Evolutionary conservation across 2,113 vertebrate species (phyloP), one percentile per base, ranked within the genome.

Genomic region (Sinocyclocheilus maitianheensis): DNA sequence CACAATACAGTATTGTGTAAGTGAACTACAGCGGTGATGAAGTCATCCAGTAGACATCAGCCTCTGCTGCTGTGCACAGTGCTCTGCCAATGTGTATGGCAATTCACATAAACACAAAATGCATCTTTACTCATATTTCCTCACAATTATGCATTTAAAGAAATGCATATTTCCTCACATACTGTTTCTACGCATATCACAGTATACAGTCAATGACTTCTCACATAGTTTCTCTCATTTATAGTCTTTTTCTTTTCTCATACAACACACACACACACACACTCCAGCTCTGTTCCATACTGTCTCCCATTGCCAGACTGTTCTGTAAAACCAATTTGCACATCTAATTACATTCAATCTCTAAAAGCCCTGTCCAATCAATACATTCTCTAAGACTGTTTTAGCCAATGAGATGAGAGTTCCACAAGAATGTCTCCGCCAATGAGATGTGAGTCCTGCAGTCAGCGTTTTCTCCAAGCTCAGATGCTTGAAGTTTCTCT

Each of bases 31-130:
- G 74, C 55, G 58, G 67, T 26, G 55, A 87, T 90, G 87, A 90
- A 86, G 81, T 85, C 89, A 90, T 87, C 24, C 55, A 77, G 84
- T 85, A 89, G 77, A 87, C 87, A 83, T 86, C 88, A 85, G 84
- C 40, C 78, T 72, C 60, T 85, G 82, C 60, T 76, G 77, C 83
- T 46, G 40, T 72, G 62, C 58, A 90, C 82, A 87, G 40, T 89
- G 81, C 55, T 37, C 79, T 87, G 80, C 88, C 88, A 90, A 18
- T 77, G 62, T n/a, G 20, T 55, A 46, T 53, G 55, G 43, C 18
- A 12, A 53, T 26, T 86, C 62, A 81, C 46, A 85, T 11, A 86
- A 43, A 81, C 34, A 85, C 46, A 43, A 53, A 43, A 74, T n/a
- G 37, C 20, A 48, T 18, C 1, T 34, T 37, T 43, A 46, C 4